Conservation (phyloP, 2,888 invertebrate species). For the Drosophila austrosaltans region DNA sequence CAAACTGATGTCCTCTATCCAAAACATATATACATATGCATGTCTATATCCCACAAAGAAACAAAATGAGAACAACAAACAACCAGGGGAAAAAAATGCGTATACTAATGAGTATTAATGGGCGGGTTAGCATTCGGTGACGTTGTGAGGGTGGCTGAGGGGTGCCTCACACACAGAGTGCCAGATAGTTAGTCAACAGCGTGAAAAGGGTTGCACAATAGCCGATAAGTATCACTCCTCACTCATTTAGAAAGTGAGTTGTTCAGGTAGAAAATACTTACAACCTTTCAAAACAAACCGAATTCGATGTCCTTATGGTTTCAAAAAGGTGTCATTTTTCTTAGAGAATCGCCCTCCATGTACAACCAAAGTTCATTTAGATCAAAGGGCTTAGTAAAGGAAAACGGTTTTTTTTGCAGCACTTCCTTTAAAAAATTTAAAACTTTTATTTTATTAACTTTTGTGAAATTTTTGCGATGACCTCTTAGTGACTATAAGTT, state of each 20-base stretch:
- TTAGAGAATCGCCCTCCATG: too few species aligned
- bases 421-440: too few species aligned
- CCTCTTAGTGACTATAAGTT: too few species aligned
- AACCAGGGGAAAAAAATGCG: slow-evolving; percentile 45
- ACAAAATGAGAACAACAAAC: slow-evolving; percentile 17
- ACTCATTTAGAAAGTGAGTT: slow-evolving; percentile 43
- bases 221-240: slow-evolving; percentile 56
- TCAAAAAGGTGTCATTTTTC: too few species aligned
- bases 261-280: slow-evolving; percentile 4
- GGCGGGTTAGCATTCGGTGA: slow-evolving; percentile 57
- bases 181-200: slow-evolving; percentile 55
- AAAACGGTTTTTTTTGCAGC: too few species aligned
- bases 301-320: too few species aligned
- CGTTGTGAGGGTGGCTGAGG: slow-evolving; percentile 24
- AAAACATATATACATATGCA: background rate
- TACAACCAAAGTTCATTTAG: too few species aligned
- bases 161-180: slow-evolving; percentile 21
- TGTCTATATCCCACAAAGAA: slow-evolving; percentile 13
- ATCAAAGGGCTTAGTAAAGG: too few species aligned
- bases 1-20: slow-evolving; percentile 36
- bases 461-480: too few species aligned
- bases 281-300: background rate
- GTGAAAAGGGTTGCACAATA: slow-evolving; percentile 67
- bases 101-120: slow-evolving; percentile 78
- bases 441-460: too few species aligned